Evolutionary conservation across 2,797 vertebrate species (phyloP), one percentile per base, ranked within the genome.

Genomic region (Xerus rutilus): DNA sequence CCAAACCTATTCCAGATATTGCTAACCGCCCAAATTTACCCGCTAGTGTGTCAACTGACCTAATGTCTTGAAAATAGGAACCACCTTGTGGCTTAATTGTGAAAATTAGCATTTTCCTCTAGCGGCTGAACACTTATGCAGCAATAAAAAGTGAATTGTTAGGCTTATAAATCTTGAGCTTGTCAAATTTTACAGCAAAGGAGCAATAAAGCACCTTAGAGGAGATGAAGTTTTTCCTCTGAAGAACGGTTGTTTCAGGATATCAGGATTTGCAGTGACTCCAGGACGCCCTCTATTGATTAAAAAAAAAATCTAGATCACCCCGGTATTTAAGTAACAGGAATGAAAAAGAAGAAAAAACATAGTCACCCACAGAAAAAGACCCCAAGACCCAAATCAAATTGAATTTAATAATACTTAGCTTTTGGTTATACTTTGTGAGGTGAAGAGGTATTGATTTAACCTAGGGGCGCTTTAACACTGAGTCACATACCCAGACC

Each of bases 241-340:
- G 72, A 92, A 89, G 73, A 94, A 86, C 76, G 91, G 89, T 94
- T 93, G 79, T 94, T 91, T 96, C 83, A 76, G 28, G 20, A 94
- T 67, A 65, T 28, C n/a, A 84, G 76, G 59, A 94, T 96, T 96
- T 87, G 83, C 57, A 90, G 54, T 93, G 95, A 97, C 97, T 97
- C 95, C n/a, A 97, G 96, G 83, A 28, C 86, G 98, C 98, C 98
- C 98, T 98, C 98, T 98, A 89, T 92, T 95, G 98, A 89, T 92
- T 65, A 74, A 84, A 39, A 39, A 39, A 39, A 94, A 89, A 96
- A 65, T 59, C 86, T 62, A 89, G 47, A 91, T 39, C 52, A 43
- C 57, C 32, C 10, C 2, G 28, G 49, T 77, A 39, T 28, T 84
- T 67, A 65, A 70, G 14, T 39, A 95, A 65, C 62, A 78, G 39